Evolutionary conservation across 2,797 vertebrate genomes (phyloP).

Genomic region (Microctenopoma stevenorrisi): DNA sequence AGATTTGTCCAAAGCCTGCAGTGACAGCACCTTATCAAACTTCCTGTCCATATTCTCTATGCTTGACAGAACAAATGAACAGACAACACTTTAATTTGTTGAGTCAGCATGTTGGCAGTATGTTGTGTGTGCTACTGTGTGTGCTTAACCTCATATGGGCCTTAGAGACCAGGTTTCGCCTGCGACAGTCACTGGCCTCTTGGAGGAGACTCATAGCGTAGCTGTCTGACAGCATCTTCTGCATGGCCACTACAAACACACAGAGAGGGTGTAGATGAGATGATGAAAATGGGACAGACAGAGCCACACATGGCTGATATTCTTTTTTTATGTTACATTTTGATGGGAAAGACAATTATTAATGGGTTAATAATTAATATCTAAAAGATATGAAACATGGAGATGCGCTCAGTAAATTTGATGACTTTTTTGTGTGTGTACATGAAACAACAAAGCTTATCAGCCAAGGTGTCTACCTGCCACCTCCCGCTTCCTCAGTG

Average conservation of each 20-base stretch:
- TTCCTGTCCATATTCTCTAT: constrained; percentile 89
- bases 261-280: neutral
- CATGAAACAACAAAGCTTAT: too few species aligned
- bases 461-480: constrained; percentile 83
- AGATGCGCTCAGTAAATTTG: neutral
- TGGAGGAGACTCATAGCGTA: constrained; percentile 88
- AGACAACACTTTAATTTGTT: neutral
- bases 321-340: neutral
- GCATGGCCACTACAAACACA: constrained; percentile 89
- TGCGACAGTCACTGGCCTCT: constrained; percentile 86
- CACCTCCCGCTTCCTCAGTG: constrained; percentile 89
- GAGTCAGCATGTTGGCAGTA: neutral
- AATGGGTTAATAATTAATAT: neutral
- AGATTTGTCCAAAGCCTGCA: constrained; percentile 94
- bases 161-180: constrained; percentile 87
- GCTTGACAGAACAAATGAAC: constrained; percentile 71
- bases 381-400: too few species aligned
- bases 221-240: constrained; percentile 92
- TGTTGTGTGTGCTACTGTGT: neutral
- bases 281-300: too few species aligned
- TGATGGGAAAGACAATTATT: too few species aligned
- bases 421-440: too few species aligned
- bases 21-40: constrained; percentile 90
- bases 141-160: constrained; percentile 88
- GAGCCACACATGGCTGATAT: neutral